Conservation (phyloP, 23 tunicate genomes). For the Diplosoma virens region DNA sequence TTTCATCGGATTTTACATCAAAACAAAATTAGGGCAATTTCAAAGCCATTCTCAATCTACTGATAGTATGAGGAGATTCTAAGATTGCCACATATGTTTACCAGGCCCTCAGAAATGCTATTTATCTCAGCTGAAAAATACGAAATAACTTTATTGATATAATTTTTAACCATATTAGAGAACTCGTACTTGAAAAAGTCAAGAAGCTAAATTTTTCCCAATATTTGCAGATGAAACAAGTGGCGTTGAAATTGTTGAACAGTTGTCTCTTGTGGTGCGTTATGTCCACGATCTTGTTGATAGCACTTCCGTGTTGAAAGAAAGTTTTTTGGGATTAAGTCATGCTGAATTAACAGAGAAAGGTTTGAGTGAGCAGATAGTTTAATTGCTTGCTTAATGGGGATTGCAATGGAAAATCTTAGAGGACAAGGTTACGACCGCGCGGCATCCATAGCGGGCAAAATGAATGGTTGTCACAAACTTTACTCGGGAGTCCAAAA, state of each 20-base stretch:
- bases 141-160: too few relatives aligned
- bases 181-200: not conserved
- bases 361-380: not conserved
- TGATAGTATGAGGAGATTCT: too few relatives aligned
- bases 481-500: too few relatives aligned
- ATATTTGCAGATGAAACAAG: conserved; percentile 12
- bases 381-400: conserved; percentile 8
- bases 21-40: too few relatives aligned
- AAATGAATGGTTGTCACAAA: conserved; percentile 1
- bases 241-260: not conserved
- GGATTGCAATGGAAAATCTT: conserved; percentile 19
- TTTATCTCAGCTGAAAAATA: too few relatives aligned
- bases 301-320: conserved; percentile 1
- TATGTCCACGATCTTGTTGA: conserved; percentile 3
- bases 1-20: too few relatives aligned
- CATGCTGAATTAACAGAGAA: conserved; percentile 5
- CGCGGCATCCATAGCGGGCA: conserved; percentile 10
- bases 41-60: too few relatives aligned
- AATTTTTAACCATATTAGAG: too few relatives aligned
- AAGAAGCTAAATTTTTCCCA: not conserved
- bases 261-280: conserved; percentile 11
- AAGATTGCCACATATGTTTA: too few relatives aligned
- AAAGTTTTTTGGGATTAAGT: conserved; percentile 17
- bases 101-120: not conserved
- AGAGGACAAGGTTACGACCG: not conserved